Conservation (phyloP, 2,797 vertebrate species). For the Oceanodroma leucorhoa region DNA sequence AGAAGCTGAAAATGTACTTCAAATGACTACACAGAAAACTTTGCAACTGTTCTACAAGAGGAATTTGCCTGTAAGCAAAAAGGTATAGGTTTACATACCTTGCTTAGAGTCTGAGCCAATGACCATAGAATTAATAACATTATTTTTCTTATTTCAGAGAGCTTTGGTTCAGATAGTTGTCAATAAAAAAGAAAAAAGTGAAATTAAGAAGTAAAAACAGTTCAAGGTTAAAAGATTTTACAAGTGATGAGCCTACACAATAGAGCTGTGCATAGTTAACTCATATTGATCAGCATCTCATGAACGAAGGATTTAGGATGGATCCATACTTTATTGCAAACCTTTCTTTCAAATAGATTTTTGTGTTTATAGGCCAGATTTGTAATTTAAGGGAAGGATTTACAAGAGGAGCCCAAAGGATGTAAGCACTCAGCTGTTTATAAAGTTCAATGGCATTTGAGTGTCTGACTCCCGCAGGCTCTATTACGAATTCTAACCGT, state of each 20-base stretch:
- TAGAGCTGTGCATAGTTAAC: neutral
- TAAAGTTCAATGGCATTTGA: constrained; percentile 55
- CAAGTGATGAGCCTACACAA: neutral
- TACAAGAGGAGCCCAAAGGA: constrained; percentile 1
- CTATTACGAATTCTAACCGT: neutral
- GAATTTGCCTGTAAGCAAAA: neutral
- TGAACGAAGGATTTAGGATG: constrained; percentile 29
- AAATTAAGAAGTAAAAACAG: neutral
- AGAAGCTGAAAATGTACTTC: neutral
- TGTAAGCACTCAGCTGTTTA: constrained; percentile 30
- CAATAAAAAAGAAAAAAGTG: neutral
- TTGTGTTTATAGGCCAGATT: constrained; percentile 21
- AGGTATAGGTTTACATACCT: neutral
- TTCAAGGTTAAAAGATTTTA: constrained; percentile 36
- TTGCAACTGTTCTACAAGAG: neutral
- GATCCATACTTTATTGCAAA: constrained; percentile 45
- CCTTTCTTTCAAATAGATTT: constrained; percentile 20
- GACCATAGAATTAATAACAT: neutral
- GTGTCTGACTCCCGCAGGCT: constrained; percentile 27
- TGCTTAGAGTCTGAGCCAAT: neutral
- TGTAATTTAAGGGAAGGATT: constrained; percentile 29
- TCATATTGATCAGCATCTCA: constrained; percentile 19
- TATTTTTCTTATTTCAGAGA: neutral
- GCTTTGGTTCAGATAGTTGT: neutral
- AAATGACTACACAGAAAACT: neutral